Evolutionary conservation across 2,113 vertebrate genomes (phyloP).

Genomic region (Gorilla gorilla): DNA sequence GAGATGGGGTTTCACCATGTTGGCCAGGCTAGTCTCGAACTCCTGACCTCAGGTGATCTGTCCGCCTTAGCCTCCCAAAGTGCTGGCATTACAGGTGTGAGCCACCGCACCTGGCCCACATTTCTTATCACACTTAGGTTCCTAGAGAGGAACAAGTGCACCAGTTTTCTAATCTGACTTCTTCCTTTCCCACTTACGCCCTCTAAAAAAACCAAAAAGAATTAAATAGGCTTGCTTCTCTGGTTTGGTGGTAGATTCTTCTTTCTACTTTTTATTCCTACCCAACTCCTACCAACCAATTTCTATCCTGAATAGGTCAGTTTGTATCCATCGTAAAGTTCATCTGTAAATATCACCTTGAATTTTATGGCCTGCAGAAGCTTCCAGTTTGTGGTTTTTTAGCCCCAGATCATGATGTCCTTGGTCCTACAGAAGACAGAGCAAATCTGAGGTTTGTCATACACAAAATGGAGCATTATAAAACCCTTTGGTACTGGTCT

Average conservation of each 20-base stretch:
- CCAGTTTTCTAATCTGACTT: not conserved
- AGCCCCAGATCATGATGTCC: not conserved
- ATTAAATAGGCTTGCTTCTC: not conserved
- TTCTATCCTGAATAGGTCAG: not conserved
- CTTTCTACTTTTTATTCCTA: not conserved
- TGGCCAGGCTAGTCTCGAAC: too few species aligned
- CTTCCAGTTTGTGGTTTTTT: not conserved
- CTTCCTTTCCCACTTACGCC: not conserved
- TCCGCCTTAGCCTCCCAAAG: too few species aligned
- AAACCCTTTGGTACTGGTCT: not conserved
- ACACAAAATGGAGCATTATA: not conserved
- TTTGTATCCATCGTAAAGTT: not conserved
- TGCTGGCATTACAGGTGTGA: too few species aligned
- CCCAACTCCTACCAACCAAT: not conserved
- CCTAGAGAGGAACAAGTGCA: not conserved
- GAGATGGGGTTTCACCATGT: too few species aligned
- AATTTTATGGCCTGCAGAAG: not conserved
- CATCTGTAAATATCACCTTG: not conserved
- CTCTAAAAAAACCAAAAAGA: not conserved
- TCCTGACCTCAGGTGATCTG: too few species aligned
- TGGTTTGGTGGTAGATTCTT: not conserved
- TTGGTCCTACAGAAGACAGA: not conserved
- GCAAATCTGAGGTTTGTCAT: not conserved
- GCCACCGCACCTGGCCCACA: too few species aligned
- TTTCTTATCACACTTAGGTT: not conserved